Evolutionary conservation across 2,113 vertebrate species (phyloP).

Genomic region (Bubo blakistoni): DNA sequence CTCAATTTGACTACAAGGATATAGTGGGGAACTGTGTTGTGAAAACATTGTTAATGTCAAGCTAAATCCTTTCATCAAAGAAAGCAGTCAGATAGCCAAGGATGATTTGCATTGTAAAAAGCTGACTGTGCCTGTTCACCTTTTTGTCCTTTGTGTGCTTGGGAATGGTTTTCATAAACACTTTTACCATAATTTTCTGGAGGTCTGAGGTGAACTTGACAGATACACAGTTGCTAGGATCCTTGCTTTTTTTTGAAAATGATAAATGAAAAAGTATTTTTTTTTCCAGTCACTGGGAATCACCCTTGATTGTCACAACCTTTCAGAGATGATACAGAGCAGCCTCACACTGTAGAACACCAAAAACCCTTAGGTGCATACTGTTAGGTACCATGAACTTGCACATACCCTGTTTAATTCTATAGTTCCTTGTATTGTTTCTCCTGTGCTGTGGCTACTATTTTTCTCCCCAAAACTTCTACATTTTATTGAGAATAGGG

Average conservation of each 20-base stretch:
- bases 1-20: not conserved
- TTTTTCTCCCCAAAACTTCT: not conserved
- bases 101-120: not conserved
- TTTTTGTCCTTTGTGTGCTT: not conserved
- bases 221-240: not conserved
- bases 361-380: not conserved
- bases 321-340: not conserved
- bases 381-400: not conserved
- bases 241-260: not conserved
- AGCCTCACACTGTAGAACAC: not conserved
- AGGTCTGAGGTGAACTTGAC: not conserved
- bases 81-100: not conserved
- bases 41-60: not conserved
- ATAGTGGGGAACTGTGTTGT: not conserved
- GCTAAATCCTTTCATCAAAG: not conserved
- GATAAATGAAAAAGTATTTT: not conserved
- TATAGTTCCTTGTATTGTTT: not conserved
- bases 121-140: not conserved
- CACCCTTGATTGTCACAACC: not conserved
- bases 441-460: not conserved
- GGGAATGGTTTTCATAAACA: not conserved
- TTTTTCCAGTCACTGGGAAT: not conserved
- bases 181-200: not conserved
- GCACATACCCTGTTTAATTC: not conserved
- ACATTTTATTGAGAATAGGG: not conserved